Conservation (phyloP, 92 coral and sea anemone genomes). For the Siderastrea radians region DNA sequence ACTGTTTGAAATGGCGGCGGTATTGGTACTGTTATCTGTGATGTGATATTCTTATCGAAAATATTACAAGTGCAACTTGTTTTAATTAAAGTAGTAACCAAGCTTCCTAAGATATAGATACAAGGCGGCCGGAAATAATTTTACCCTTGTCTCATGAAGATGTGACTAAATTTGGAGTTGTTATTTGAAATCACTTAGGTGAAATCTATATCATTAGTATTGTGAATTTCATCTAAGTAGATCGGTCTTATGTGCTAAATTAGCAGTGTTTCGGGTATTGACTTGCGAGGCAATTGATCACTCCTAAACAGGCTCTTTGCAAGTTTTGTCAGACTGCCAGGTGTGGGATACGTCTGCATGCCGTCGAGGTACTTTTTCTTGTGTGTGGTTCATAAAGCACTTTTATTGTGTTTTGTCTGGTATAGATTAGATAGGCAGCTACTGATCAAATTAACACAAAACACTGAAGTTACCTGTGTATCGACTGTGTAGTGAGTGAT, state of each 20-base stretch:
- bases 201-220: neutral
- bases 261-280: neutral
- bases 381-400: no score
- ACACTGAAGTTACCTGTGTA: no score
- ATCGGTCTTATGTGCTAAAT: neutral
- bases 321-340: no score
- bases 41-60: neutral
- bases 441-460: no score
- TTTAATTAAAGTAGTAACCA: neutral
- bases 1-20: slow-evolving; percentile 5
- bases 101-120: neutral
- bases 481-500: no score
- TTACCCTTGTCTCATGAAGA: no score
- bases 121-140: neutral
- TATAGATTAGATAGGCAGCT: neutral
- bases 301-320: neutral
- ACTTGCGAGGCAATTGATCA: neutral
- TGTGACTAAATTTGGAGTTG: neutral
- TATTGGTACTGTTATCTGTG: neutral
- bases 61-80: neutral
- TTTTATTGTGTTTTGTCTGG: no score
- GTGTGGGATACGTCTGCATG: neutral
- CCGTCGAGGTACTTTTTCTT: no score
- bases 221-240: no score
- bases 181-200: neutral